Percentiles rank a stretch among this genome's conserved stretches.
These are phyloP conservation scores for Tethya wilhelma DNA, from an alignment of 37 sponge, comb jelly and placozoan species.

Conservation along the genomic window DNA sequence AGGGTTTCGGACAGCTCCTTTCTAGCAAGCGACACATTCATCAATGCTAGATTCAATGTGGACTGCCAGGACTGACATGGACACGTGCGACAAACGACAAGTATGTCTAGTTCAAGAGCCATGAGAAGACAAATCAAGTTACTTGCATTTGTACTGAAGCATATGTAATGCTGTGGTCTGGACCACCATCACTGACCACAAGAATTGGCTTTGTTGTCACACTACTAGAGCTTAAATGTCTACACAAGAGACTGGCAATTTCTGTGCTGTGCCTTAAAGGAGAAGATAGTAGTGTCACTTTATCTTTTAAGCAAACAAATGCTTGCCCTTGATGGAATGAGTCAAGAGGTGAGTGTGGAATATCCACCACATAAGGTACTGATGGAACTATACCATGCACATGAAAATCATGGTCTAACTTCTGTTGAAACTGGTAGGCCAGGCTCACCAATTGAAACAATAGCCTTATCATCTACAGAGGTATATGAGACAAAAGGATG, in stretches of 20 bases:
- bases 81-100: constrained; percentile 10
- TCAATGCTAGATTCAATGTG: constrained; percentile 17
- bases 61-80: constrained; percentile 18
- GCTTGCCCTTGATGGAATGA: neutral
- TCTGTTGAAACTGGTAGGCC: constrained; percentile 19
- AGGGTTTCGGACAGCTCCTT: neutral
- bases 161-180: constrained; percentile 9
- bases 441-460: constrained; percentile 14
- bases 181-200: constrained; percentile 18
- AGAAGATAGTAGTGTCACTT: neutral
- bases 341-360: neutral
- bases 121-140: constrained; percentile 4
- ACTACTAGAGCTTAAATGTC: neutral
- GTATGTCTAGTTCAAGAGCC: neutral
- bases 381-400: constrained; percentile 27
- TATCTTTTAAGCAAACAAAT: neutral
- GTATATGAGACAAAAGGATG: neutral
- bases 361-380: constrained; percentile 21
- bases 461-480: constrained; percentile 34
- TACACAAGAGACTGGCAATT: neutral
- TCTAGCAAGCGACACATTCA: constrained; percentile 35
- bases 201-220: neutral
- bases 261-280: neutral
- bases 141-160: constrained; percentile 5
- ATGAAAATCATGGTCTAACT: constrained; percentile 27